Percentiles rank a stretch among this genome's conserved stretches.
These are phyloP conservation scores for Karalla daura DNA, from an alignment of 2,797 vertebrate genomes.

Conservation along the genomic window DNA sequence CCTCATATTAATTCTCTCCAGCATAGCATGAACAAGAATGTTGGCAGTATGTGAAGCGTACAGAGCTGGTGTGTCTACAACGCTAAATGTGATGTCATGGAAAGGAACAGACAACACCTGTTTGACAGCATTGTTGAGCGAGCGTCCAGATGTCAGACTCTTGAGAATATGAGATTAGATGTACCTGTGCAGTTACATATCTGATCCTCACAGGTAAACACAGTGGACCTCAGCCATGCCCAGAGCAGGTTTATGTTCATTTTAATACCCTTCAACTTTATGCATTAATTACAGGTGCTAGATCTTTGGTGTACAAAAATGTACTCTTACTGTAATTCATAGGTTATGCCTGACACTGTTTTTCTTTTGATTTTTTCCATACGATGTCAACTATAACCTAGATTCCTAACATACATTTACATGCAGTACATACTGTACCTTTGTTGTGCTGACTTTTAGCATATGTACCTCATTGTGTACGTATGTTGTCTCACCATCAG, in stretches of 20 bases:
- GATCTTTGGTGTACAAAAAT: not conserved
- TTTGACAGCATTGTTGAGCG: slow-evolving; percentile 33
- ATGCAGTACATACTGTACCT: not conserved
- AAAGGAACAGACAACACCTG: slow-evolving; percentile 17
- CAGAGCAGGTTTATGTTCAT: not conserved
- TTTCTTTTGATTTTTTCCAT: not conserved
- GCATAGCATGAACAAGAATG: not conserved
- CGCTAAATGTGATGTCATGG: too few relatives aligned
- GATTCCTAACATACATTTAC: slow-evolving; percentile 9
- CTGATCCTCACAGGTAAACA: not conserved
- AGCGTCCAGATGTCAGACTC: not conserved
- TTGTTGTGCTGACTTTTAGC: not conserved
- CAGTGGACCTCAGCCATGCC: not conserved
- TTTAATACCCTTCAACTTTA: not conserved
- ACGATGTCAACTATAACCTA: not conserved
- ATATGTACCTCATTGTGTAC: not conserved
- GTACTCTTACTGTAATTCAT: not conserved
- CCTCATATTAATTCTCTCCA: not conserved
- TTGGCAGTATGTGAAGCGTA: too few relatives aligned
- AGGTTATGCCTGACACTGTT: not conserved
- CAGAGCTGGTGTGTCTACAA: not conserved
- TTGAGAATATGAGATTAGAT: not conserved
- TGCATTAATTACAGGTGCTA: not conserved
- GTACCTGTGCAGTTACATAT: not conserved
- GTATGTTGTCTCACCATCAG: not conserved